Conservation (phyloP, 2,797 vertebrate species). For the Cirrhinus molitorella region DNA sequence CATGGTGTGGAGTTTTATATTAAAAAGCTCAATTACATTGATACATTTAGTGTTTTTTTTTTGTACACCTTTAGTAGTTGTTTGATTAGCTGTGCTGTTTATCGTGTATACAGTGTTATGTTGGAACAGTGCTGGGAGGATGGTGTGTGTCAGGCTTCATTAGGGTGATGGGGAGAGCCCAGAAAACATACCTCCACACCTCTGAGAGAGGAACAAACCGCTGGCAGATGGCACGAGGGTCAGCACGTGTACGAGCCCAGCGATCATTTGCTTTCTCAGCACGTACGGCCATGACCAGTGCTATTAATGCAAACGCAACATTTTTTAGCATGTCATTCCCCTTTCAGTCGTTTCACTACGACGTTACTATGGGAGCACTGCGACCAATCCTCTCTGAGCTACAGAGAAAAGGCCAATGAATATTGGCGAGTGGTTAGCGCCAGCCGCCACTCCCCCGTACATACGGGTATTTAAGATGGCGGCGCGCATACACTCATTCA, state of each 20-base stretch:
- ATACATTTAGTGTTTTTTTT: neutral
- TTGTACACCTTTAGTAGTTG: neutral
- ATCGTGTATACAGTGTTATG: neutral
- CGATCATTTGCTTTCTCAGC: constrained; percentile 20
- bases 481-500: no score
- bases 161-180: neutral
- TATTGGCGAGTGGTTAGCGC: no score
- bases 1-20: neutral
- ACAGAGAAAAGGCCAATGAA: no score
- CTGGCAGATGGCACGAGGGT: neutral
- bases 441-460: no score
- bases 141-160: no score
- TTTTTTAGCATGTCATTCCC: no score
- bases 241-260: neutral
- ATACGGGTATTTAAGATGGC: no score
- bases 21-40: neutral
- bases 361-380: no score
- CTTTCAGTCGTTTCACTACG: no score
- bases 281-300: neutral
- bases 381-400: no score
- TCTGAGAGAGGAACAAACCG: neutral
- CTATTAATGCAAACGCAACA: no score
- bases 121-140: neutral
- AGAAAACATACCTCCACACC: neutral
- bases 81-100: neutral